Evolutionary conservation across 2,797 vertebrate species (phyloP).

Genomic region (Gymnoscopelus braueri): DNA sequence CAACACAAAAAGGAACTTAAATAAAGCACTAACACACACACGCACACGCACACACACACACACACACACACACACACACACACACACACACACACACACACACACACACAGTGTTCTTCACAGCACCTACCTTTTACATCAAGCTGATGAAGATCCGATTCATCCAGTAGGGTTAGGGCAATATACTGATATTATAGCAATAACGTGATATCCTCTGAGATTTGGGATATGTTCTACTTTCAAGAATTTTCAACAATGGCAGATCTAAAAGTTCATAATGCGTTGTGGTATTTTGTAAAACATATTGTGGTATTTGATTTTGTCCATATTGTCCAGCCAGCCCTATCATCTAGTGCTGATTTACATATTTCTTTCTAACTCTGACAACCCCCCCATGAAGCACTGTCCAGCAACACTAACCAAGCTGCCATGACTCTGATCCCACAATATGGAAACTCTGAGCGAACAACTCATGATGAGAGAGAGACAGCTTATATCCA

Average conservation of each 20-base stretch:
- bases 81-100: not conserved
- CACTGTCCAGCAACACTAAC: conserved; percentile 5
- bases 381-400: conserved; percentile 1
- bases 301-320: too few species aligned
- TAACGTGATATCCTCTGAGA: too few species aligned
- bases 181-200: too few species aligned
- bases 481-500: conserved; percentile 11
- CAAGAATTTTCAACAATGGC: too few species aligned
- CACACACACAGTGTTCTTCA: conserved; percentile 13
- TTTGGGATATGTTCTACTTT: too few species aligned
- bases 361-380: conserved; percentile 12
- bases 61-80: conserved; percentile 10
- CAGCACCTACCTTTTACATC: not conserved
- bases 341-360: conserved; percentile 11
- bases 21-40: too few species aligned
- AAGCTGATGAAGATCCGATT: conserved; percentile 37
- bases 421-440: conserved; percentile 13
- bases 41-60: not conserved
- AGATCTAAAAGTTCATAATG: too few species aligned
- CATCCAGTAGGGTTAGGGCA: not conserved
- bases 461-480: conserved; percentile 32
- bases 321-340: too few species aligned
- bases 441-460: conserved; percentile 17
- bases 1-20: too few species aligned
- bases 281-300: too few species aligned